Percentiles rank a stretch among this genome's conserved stretches.
Evolutionary conservation across 2,888 invertebrate species (phyloP).

Genomic region (Reticulitermes lucifugus): DNA sequence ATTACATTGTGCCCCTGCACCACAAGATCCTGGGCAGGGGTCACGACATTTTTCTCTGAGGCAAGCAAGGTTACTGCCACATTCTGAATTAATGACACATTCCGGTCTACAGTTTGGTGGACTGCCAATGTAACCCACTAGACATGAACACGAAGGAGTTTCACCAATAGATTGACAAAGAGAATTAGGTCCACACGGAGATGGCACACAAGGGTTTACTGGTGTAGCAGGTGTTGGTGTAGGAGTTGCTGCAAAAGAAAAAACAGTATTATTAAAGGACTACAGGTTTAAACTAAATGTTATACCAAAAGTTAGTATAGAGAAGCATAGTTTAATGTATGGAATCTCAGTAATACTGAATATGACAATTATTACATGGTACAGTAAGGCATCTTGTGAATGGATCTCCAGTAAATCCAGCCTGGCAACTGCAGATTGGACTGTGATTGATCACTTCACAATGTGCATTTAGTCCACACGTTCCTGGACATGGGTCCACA

Average conservation of each 20-base stretch:
- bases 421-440: conserved; percentile 77
- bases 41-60: conserved; percentile 65
- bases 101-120: conserved; percentile 66
- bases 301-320: background rate
- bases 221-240: conserved; percentile 54
- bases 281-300: background rate
- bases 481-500: conserved; percentile 62
- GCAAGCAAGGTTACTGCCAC: conserved; percentile 62
- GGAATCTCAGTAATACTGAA: background rate
- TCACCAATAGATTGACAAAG: conserved; percentile 58
- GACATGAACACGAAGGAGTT: conserved; percentile 58
- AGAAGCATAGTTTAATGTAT: background rate
- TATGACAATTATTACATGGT: conserved; percentile 48
- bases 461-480: conserved; percentile 65
- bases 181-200: conserved; percentile 63
- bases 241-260: background rate
- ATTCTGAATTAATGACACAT: conserved; percentile 71
- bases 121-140: conserved; percentile 61
- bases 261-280: background rate
- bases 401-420: conserved; percentile 83
- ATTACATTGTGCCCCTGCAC: conserved; percentile 60
- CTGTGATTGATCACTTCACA: conserved; percentile 80
- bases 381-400: conserved; percentile 74
- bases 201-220: conserved; percentile 66
- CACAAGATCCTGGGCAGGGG: conserved; percentile 66